Conservation (phyloP, 2,113 vertebrate species). For the Macroglossus sobrinus region DNA sequence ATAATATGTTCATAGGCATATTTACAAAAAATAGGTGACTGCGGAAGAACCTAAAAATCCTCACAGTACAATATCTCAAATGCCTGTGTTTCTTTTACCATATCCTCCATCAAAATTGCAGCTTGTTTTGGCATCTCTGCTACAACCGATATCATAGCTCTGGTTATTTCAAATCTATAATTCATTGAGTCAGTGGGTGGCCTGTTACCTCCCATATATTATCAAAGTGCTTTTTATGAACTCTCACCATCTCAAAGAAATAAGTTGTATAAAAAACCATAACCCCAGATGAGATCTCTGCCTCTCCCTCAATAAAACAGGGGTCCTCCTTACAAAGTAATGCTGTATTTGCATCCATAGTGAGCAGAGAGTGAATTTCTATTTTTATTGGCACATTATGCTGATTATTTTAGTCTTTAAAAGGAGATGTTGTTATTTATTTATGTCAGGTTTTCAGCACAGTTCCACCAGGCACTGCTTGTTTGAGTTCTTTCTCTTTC, state of each 20-base stretch:
- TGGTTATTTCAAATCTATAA: conserved; percentile 22
- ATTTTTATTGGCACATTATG: background rate
- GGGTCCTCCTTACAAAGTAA: background rate
- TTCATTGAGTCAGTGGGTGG: background rate
- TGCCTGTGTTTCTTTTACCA: background rate
- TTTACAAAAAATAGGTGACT: background rate
- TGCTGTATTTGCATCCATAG: background rate
- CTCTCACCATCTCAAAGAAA: background rate
- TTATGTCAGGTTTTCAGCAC: conserved; percentile 53
- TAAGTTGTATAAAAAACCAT: background rate
- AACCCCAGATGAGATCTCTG: background rate
- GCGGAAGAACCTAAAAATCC: background rate
- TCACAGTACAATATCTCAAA: background rate
- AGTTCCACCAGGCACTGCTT: conserved; percentile 1
- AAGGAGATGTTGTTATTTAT: conserved; percentile 49
- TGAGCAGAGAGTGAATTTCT: conserved; percentile 26
- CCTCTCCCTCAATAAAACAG: background rate
- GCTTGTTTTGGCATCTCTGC: background rate
- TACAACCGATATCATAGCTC: background rate
- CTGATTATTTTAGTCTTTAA: conserved; percentile 54
- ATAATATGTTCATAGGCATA: background rate
- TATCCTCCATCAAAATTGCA: background rate
- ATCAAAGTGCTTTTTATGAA: conserved; percentile 4
- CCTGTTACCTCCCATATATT: background rate
- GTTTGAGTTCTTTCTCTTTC: conserved; percentile 52